Evolutionary conservation across 2,113 vertebrate genomes (phyloP).

Genomic region (Eurystomus gularis): DNA sequence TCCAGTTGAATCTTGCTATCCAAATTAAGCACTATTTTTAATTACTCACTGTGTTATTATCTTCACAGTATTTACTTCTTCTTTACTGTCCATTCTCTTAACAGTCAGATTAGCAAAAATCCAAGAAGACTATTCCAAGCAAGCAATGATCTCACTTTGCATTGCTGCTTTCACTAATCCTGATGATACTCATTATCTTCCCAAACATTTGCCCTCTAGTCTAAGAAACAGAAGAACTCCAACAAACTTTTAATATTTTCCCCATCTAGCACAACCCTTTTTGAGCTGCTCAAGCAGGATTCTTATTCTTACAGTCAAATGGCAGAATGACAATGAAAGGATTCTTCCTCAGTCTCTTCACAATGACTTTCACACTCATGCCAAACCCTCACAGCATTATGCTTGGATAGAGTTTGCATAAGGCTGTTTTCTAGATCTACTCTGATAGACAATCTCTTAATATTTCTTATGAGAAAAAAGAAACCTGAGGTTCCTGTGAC

Average conservation of each 20-base stretch:
- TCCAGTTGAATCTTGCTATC: background rate
- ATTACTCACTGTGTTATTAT: background rate
- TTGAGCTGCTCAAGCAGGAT: background rate
- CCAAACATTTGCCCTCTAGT: background rate
- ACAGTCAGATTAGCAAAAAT: background rate
- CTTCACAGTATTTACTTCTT: background rate
- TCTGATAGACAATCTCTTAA: background rate
- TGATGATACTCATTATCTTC: background rate
- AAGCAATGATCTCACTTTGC: background rate
- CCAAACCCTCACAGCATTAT: background rate
- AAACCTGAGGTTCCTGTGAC: background rate
- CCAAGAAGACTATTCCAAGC: background rate
- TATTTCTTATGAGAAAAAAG: background rate
- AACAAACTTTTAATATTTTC: background rate
- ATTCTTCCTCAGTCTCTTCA: background rate
- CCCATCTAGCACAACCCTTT: background rate
- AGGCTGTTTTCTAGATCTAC: background rate
- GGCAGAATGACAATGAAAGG: background rate
- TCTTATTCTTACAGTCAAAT: background rate
- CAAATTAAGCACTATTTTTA: conserved; percentile 13
- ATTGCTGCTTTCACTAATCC: background rate
- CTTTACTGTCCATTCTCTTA: background rate
- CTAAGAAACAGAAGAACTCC: background rate
- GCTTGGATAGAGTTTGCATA: background rate
- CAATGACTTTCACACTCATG: background rate